Percentiles rank a stretch among this genome's conserved stretches.
Evolutionary conservation across 2,797 vertebrate genomes (phyloP).

Genomic region (Thunnus albacares): DNA sequence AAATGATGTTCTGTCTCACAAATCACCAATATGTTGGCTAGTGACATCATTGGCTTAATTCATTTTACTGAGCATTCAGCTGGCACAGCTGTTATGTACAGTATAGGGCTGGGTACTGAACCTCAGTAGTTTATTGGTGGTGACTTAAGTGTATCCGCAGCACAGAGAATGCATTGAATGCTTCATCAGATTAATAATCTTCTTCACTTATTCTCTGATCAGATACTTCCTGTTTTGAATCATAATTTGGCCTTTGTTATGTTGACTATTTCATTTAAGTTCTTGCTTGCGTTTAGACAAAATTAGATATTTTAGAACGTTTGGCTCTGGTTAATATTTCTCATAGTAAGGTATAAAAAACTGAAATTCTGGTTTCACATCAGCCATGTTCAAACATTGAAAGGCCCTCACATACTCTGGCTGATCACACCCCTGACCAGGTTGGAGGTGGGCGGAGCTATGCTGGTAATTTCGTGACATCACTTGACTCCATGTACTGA

Average conservation of each 20-base stretch:
- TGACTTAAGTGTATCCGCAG: not conserved
- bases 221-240: too few relatives aligned
- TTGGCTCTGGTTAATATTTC: not conserved
- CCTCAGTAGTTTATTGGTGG: not conserved
- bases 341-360: not conserved
- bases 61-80: not conserved
- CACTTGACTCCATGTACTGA: not conserved
- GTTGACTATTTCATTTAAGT: too few relatives aligned
- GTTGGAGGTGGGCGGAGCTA: not conserved
- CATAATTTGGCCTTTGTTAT: too few relatives aligned
- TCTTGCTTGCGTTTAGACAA: too few relatives aligned
- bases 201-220: too few relatives aligned
- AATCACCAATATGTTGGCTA: not conserved
- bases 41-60: not conserved
- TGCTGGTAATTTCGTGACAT: not conserved
- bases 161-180: not conserved
- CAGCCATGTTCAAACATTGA: not conserved
- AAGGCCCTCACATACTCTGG: not conserved
- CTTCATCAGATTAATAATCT: not conserved
- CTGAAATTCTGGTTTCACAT: too few relatives aligned
- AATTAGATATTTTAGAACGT: too few relatives aligned
- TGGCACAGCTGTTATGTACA: not conserved
- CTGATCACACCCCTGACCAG: constrained; percentile 1
- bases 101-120: not conserved
- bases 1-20: not conserved